Percentiles rank a stretch among this genome's conserved stretches.
phyloP scores from a whole-genome alignment of 2,797 vertebrate species.

The Poeciliopsis presidionis region DNA sequence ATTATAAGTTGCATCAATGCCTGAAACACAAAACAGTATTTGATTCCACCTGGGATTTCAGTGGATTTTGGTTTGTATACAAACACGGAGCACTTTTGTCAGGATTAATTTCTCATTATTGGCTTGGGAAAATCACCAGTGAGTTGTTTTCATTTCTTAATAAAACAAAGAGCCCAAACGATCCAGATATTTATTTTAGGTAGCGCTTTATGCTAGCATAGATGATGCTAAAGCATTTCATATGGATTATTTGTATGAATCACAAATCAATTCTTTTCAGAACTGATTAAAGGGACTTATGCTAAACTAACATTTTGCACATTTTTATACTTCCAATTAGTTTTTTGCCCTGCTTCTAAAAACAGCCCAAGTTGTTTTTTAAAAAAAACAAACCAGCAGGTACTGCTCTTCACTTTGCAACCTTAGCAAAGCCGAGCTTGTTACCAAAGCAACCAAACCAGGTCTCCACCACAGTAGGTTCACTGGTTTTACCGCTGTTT shows the following conservation, averaged over 20 bases:
- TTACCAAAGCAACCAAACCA: too few relatives aligned
- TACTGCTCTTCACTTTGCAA: too few relatives aligned
- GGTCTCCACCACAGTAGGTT: too few relatives aligned
- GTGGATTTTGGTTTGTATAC: slow-evolving; percentile 6
- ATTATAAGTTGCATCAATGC: background rate
- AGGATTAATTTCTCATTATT: slow-evolving; percentile 3
- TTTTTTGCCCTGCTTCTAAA: too few relatives aligned
- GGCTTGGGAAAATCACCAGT: background rate
- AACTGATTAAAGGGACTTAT: too few relatives aligned
- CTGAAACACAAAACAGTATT: background rate
- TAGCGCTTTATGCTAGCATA: background rate
- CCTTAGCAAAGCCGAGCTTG: too few relatives aligned
- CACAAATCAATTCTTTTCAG: too few relatives aligned
- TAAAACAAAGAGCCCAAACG: background rate
- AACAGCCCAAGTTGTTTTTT: too few relatives aligned
- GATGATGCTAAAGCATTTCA: background rate
- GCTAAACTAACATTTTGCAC: too few relatives aligned
- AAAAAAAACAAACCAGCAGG: too few relatives aligned
- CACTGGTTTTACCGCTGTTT: too few relatives aligned
- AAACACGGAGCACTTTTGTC: slow-evolving; percentile 9
- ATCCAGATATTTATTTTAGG: background rate
- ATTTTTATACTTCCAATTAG: too few relatives aligned
- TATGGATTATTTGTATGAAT: background rate
- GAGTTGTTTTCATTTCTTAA: background rate
- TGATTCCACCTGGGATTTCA: slow-evolving; percentile 9